Percentiles rank a stretch among this genome's conserved stretches.
Evolutionary conservation across 2,113 vertebrate genomes (phyloP).

Genomic region (Oxyruncus cristatus): DNA sequence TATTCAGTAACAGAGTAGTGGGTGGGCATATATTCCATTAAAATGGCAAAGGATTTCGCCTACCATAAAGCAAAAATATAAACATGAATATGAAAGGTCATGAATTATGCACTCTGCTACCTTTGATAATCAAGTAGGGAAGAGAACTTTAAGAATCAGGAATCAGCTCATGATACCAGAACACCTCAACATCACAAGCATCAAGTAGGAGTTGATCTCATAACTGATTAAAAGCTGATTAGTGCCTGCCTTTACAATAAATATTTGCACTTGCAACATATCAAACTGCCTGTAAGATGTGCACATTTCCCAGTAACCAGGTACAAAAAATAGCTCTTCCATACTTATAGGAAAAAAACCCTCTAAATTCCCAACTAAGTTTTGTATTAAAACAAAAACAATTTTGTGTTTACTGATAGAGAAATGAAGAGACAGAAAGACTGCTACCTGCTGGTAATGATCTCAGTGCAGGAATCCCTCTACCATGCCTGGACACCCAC

Average conservation of each 20-base stretch:
- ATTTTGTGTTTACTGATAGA: background rate
- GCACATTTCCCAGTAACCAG: background rate
- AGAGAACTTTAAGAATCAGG: background rate
- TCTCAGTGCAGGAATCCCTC: background rate
- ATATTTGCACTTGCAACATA: background rate
- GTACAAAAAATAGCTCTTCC: background rate
- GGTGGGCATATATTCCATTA: constrained; percentile 6
- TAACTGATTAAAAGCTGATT: constrained; percentile 22
- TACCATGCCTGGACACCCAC: background rate
- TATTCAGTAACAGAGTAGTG: background rate
- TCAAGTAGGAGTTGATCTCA: background rate
- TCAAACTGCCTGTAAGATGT: background rate
- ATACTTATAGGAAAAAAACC: background rate
- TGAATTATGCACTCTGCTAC: constrained; percentile 26
- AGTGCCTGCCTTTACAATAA: background rate
- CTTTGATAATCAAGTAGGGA: constrained; percentile 16
- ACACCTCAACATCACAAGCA: background rate
- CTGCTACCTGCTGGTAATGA: background rate
- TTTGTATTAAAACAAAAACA: background rate
- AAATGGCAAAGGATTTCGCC: constrained; percentile 9
- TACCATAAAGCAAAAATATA: constrained; percentile 26
- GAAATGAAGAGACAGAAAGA: background rate
- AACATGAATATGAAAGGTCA: constrained; percentile 42
- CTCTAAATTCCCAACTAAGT: background rate
- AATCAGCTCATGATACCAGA: background rate